Evolutionary conservation across 2,113 vertebrate genomes (phyloP).

Genomic region (Hepsetus odoe): DNA sequence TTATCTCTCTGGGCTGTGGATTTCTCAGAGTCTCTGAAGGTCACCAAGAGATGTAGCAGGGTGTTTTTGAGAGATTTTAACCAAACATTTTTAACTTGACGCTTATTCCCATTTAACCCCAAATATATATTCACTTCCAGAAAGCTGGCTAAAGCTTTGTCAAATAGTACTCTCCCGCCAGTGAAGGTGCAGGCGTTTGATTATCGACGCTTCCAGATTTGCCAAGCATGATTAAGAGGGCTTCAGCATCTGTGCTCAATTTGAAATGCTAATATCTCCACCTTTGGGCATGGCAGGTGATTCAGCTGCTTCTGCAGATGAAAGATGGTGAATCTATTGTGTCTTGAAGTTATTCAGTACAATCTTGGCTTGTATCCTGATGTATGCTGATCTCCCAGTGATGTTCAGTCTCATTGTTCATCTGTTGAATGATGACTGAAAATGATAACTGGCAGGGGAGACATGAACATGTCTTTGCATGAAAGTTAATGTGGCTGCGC

Average conservation of each 20-base stretch:
- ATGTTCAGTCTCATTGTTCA: background rate
- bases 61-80: background rate
- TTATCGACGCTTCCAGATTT: background rate
- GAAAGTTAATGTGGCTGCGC: background rate
- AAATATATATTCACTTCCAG: too few relatives aligned
- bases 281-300: background rate
- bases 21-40: constrained; percentile 34
- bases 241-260: background rate
- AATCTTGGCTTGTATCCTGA: background rate
- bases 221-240: background rate
- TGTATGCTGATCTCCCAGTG: background rate
- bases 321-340: background rate
- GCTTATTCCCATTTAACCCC: too few relatives aligned
- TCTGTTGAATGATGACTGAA: too few relatives aligned
- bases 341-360: background rate
- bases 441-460: background rate
- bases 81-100: background rate
- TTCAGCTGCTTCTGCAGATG: background rate
- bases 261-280: background rate
- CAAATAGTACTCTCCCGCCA: background rate
- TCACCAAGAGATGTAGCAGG: background rate
- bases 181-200: background rate
- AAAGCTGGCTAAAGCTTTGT: too few relatives aligned
- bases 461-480: background rate
- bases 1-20: constrained; percentile 22